A percentile compares a stretch with the other conserved stretches of the same genome.
Conservation (phyloP, 2,797 vertebrate genomes). For the Cryptoprocta ferox region DNA sequence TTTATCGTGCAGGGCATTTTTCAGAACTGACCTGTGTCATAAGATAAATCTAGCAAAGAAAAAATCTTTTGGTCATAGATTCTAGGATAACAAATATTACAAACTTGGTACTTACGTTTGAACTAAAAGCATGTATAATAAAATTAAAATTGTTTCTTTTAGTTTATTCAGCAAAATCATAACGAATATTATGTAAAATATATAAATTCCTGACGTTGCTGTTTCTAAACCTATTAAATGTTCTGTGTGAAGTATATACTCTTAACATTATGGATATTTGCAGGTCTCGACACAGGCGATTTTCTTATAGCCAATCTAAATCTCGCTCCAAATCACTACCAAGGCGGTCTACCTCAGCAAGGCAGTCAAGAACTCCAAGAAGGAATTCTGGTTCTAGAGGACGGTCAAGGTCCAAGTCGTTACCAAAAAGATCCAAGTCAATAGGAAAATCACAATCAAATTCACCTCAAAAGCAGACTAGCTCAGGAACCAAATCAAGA, state of each 20-base stretch:
- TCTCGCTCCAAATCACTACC: constrained; percentile 82
- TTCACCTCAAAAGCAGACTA: constrained; percentile 80
- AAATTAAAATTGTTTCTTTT: constrained; percentile 56
- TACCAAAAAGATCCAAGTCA: constrained; percentile 78
- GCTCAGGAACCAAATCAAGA: constrained; percentile 82
- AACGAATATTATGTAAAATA: constrained; percentile 47
- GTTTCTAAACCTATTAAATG: background rate
- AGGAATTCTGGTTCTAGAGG: constrained; percentile 84
- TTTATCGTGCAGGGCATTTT: constrained; percentile 27
- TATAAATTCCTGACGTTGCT: constrained; percentile 23
- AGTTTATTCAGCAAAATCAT: background rate
- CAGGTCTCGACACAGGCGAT: constrained; percentile 76
- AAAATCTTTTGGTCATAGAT: constrained; percentile 43
- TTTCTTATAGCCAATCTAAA: constrained; percentile 83
- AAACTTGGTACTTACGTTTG: constrained; percentile 50
- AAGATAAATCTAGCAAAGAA: constrained; percentile 36
- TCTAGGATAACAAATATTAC: constrained; percentile 11
- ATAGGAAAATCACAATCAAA: constrained; percentile 80
- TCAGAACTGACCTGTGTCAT: background rate
- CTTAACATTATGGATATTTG: constrained; percentile 69
- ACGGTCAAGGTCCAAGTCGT: constrained; percentile 78
- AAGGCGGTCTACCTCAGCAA: constrained; percentile 79
- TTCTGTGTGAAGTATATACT: constrained; percentile 56
- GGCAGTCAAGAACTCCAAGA: constrained; percentile 81
- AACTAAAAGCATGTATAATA: constrained; percentile 53